Conservation (phyloP, 2,888 invertebrate species). For the Parnassius mnemosyne region DNA sequence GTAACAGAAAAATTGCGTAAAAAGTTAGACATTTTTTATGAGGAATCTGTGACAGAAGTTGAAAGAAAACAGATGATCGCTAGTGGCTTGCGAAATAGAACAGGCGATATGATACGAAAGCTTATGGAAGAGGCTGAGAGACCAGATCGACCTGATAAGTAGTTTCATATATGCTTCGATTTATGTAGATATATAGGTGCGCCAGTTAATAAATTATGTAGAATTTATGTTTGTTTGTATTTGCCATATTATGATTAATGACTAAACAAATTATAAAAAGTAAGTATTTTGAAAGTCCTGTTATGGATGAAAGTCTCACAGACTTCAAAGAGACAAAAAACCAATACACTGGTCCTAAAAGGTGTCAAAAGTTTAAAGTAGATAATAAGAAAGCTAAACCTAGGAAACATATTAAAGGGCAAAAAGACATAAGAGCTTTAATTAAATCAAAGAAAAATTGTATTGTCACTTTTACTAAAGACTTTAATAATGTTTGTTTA, state of each 20-base stretch:
- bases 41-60: conserved; percentile 66
- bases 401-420: conserved; percentile 51
- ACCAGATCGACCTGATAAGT: conserved; percentile 55
- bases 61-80: conserved; percentile 66
- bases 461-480: conserved; percentile 58
- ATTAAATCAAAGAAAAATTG: conserved; percentile 62
- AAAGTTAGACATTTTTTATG: conserved; percentile 51
- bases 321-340: conserved; percentile 64
- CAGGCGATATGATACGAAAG: conserved; percentile 47
- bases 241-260: conserved; percentile 40
- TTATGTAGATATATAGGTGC: conserved; percentile 10
- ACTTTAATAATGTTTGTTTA: conserved; percentile 67
- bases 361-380: conserved; percentile 28
- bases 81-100: conserved; percentile 50
- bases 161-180: conserved; percentile 30
- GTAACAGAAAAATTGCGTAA: conserved; percentile 51
- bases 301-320: conserved; percentile 67
- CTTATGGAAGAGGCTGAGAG: conserved; percentile 47
- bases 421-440: conserved; percentile 63
- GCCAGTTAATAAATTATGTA: conserved; percentile 22
- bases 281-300: conserved; percentile 58
- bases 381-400: conserved; percentile 20
- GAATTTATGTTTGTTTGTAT: conserved; percentile 51
- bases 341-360: conserved; percentile 49
- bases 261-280: conserved; percentile 48